Conservation (phyloP, 2,888 invertebrate genomes). For the Cheilosia urbana region DNA sequence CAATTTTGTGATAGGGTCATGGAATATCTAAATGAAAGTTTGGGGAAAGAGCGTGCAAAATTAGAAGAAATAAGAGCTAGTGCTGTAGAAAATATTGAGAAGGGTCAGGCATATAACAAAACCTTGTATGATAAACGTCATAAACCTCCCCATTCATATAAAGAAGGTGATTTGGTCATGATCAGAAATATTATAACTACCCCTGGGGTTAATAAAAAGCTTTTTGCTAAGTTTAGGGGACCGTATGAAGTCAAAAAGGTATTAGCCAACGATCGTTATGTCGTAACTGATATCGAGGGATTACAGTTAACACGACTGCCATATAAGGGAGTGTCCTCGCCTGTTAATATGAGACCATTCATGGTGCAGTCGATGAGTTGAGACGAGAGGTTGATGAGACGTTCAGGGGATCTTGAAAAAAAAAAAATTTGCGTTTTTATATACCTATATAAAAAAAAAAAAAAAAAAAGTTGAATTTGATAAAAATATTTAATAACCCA, state of each 20-base stretch:
- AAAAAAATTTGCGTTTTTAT: too few relatives aligned
- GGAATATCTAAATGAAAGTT: not conserved
- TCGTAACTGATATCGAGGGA: slow-evolving; percentile 52
- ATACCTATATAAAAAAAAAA: too few relatives aligned
- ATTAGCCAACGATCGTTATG: slow-evolving; percentile 76
- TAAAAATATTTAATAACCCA: too few relatives aligned
- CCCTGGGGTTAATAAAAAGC: not conserved
- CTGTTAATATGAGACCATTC: not conserved
- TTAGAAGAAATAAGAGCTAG: not conserved
- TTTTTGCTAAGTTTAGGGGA: slow-evolving; percentile 77
- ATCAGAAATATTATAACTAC: too few relatives aligned
- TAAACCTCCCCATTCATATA: slow-evolving; percentile 42
- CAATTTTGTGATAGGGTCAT: too few relatives aligned
- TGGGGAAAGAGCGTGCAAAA: not conserved
- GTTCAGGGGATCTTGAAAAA: too few relatives aligned
- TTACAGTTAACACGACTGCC: slow-evolving; percentile 20
- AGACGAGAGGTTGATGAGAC: not conserved
- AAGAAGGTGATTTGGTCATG: slow-evolving; percentile 57
- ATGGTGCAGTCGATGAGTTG: not conserved
- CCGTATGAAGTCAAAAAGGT: slow-evolving; percentile 77
- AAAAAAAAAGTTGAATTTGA: too few relatives aligned
- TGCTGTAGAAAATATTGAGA: slow-evolving; percentile 23
- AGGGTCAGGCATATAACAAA: slow-evolving; percentile 36
- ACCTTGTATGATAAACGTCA: slow-evolving; percentile 20
- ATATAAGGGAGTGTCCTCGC: slow-evolving; percentile 11